Base-by-base conservation (phyloP, 2,113 vertebrate genomes). In the Coturnix japonica region DNA sequence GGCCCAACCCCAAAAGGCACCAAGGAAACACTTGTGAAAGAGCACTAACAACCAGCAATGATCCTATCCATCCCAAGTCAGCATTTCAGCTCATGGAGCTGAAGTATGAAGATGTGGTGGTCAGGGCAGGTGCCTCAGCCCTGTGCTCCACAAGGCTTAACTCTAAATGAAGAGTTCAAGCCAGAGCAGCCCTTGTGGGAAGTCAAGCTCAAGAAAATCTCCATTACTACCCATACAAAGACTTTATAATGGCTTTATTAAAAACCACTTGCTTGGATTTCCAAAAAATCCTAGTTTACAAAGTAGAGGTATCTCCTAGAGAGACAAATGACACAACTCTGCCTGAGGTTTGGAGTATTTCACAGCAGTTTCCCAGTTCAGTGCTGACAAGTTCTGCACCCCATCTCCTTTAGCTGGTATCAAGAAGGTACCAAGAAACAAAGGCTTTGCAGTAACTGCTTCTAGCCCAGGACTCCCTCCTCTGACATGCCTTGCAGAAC, bases 201-300 rank as follows among this genome's bases (percentile, higher is more conserved):
- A 33, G 43, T 19, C 30, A 56, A 31, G 49, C 54, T 92, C 61
- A 56, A 43, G 31, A 87, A 57, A 6, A 75, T 30, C 65, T 35
- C 75, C 79, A 31, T 44, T 22, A n/a, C 12, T 72, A 59, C 39
- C 8, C 25, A 51, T 44, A 28, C 13, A 28, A 67, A 78, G 77
- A 64, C 65, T 87, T 86, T 31, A 54, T 23, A 33, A 59, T 44
- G 6, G 6, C 53, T 96, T 96, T 85, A 94, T 92, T 95, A 65
- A 61, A 81, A 94, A 47, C 3, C 3, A 3, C 12, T 11, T 53
- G n/a, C 78, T 69, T 63, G 46, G 71, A 54, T 72, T 85, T 67
- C 51, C 69, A 35, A 77, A 78, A 71, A 74, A 44, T 41, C 16
- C 49, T 16, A 47, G 26, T 46, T 67, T 30, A 44, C 69, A 56